phyloP scores from a whole-genome alignment of 2,113 vertebrate genomes.

The Herpetotheres cachinnans region DNA sequence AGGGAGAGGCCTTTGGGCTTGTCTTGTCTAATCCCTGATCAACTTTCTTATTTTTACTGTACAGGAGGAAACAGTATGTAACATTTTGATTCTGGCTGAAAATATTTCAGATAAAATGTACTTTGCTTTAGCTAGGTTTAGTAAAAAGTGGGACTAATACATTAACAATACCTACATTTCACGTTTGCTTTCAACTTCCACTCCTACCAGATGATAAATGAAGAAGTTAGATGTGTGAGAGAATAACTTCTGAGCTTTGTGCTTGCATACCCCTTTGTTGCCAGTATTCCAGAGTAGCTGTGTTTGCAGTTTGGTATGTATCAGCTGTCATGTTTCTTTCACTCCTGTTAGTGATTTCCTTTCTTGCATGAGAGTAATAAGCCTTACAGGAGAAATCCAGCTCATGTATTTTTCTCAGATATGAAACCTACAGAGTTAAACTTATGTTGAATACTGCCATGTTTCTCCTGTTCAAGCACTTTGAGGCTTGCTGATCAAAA shows the following conservation, averaged over 20 bases:
- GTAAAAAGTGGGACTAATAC: neutral
- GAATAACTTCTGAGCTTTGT: neutral
- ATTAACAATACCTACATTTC: neutral
- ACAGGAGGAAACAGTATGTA: neutral
- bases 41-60: neutral
- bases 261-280: neutral
- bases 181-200: neutral
- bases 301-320: neutral
- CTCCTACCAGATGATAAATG: neutral
- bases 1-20: neutral
- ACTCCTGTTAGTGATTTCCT: neutral
- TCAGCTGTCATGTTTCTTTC: neutral
- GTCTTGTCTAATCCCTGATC: neutral
- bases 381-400: neutral
- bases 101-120: neutral
- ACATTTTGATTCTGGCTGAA: neutral
- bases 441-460: neutral
- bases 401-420: neutral
- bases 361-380: neutral
- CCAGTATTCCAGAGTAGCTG: neutral
- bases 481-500: conserved; percentile 19
- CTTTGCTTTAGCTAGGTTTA: neutral
- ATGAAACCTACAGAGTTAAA: neutral
- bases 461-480: neutral
- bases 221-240: neutral